Evolutionary conservation across 1,140 invertebrate genomes (phyloP).

Genomic region (Druon quercuslanigerum): DNA sequence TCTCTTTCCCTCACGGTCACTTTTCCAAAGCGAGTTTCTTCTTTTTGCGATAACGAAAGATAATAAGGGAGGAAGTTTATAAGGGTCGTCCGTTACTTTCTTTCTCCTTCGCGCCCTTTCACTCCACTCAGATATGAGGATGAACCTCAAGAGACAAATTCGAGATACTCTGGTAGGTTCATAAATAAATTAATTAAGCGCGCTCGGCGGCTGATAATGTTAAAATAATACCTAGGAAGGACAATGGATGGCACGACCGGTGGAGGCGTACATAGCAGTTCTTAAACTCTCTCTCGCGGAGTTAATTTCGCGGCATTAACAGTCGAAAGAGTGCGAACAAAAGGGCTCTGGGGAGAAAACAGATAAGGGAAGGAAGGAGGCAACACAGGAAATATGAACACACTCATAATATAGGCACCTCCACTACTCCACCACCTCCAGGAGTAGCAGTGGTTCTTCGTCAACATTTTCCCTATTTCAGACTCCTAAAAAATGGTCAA

Average conservation of each 20-base stretch:
- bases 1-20: not conserved
- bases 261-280: conserved; percentile 56
- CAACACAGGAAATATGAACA: conserved; percentile 71
- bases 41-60: not conserved
- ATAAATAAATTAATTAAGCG: conserved; percentile 74
- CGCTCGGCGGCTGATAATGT: conserved; percentile 67
- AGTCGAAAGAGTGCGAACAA: conserved; percentile 75
- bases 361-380: conserved; percentile 69
- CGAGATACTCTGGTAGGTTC: conserved; percentile 45
- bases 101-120: not conserved
- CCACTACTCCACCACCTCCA: conserved; percentile 17
- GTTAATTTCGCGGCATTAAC: conserved; percentile 75
- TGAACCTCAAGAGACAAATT: conserved; percentile 56
- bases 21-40: not conserved
- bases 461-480: not conserved
- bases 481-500: not conserved
- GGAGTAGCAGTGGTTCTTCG: too few relatives aligned
- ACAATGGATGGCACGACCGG: conserved; percentile 58
- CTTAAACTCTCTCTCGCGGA: conserved; percentile 71
- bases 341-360: conserved; percentile 66
- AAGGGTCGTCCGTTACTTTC: conserved; percentile 15
- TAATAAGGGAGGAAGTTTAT: conserved; percentile 12
- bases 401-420: conserved; percentile 64
- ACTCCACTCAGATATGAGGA: not conserved
- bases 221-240: conserved; percentile 69